These are phyloP conservation scores for Pheosia gnoma DNA, from an alignment of 2,888 invertebrate genomes.

Conservation along the genomic window DNA sequence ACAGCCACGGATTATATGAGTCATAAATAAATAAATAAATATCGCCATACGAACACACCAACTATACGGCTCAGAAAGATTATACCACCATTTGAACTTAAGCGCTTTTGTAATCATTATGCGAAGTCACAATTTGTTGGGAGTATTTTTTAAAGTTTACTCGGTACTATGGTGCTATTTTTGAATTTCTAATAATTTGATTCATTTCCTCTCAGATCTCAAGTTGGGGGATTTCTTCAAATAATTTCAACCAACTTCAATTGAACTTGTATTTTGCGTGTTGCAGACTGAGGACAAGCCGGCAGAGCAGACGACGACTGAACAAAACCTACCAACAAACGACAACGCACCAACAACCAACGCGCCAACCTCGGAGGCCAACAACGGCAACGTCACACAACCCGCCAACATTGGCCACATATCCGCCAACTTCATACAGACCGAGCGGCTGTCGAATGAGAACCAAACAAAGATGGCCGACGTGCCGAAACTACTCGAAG, in stretches of 20 bases:
- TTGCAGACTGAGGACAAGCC: conserved; percentile 67
- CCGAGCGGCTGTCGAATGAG: conserved; percentile 60
- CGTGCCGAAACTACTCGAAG: conserved; percentile 53
- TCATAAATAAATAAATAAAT: no score
- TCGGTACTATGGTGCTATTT: no score
- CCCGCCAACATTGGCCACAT: conserved; percentile 54
- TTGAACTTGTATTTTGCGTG: neutral
- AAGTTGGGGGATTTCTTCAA: no score
- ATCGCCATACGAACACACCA: no score
- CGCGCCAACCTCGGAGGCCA: conserved; percentile 42
- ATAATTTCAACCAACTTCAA: no score
- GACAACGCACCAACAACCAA: conserved; percentile 49
- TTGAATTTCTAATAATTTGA: no score
- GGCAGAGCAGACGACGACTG: conserved; percentile 52
- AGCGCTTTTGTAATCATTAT: no score
- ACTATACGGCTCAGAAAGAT: no score
- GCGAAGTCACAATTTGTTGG: no score
- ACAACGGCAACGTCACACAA: conserved; percentile 61
- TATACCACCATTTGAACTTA: no score
- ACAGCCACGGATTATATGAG: neutral
- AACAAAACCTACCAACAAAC: conserved; percentile 42
- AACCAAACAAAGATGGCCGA: conserved; percentile 53
- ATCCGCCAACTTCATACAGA: conserved; percentile 72
- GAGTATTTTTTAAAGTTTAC: no score
- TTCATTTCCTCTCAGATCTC: no score